These are phyloP conservation scores for Gymnoscopelus braueri DNA, from an alignment of 2,797 vertebrate species.

Conservation along the genomic window DNA sequence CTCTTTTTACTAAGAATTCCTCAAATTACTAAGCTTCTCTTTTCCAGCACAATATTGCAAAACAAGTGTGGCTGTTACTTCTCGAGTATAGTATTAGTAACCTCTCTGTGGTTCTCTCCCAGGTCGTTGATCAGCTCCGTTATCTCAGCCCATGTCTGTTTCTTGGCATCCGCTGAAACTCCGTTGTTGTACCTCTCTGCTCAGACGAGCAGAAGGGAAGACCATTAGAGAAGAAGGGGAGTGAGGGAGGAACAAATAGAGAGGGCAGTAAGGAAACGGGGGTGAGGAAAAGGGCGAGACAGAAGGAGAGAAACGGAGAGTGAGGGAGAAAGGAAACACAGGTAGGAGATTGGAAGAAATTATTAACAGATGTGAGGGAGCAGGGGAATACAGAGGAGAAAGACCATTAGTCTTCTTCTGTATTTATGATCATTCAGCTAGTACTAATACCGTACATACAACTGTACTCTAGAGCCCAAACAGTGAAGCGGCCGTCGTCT, in stretches of 20 bases:
- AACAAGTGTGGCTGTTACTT: neutral
- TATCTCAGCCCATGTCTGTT: slow-evolving; percentile 72
- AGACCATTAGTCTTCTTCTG: no score
- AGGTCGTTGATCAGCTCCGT: slow-evolving; percentile 70
- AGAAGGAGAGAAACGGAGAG: neutral
- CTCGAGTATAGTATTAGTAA: neutral
- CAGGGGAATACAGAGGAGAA: no score
- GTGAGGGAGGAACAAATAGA: neutral
- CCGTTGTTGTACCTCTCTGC: slow-evolving; percentile 75
- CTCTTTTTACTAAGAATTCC: no score
- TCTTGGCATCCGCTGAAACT: slow-evolving; percentile 70
- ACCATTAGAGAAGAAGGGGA: neutral
- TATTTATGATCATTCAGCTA: no score
- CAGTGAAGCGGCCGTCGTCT: no score
- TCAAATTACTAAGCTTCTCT: no score
- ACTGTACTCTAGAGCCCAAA: no score
- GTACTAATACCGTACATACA: no score
- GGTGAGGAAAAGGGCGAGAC: neutral
- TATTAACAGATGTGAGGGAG: no score
- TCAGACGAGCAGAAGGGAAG: neutral
- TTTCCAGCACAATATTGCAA: no score
- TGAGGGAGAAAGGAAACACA: neutral
- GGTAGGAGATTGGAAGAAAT: neutral
- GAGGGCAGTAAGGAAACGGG: neutral
- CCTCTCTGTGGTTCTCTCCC: slow-evolving; percentile 74